These are phyloP conservation scores for Protobothrops mucrosquamatus DNA, from an alignment of 2,113 vertebrate genomes.

Conservation along the genomic window DNA sequence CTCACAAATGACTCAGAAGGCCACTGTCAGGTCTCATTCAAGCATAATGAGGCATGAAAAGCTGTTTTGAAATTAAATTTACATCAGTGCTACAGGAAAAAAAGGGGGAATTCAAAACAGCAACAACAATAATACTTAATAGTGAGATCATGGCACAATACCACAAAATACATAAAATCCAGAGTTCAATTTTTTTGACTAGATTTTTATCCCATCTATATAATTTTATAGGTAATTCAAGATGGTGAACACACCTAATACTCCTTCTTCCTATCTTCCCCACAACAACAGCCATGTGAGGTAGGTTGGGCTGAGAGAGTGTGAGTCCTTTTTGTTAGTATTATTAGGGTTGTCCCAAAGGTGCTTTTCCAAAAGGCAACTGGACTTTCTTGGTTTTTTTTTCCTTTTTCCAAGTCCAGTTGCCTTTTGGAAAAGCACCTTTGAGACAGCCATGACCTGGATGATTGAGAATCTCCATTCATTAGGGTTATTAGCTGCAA, in stretches of 20 bases:
- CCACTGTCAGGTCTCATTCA: constrained; percentile 37
- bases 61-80: constrained; percentile 50
- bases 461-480: neutral
- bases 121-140: constrained; percentile 16
- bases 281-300: neutral
- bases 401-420: neutral
- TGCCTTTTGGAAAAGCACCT: neutral
- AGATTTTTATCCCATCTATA: neutral
- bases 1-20: constrained; percentile 40
- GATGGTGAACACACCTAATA: neutral
- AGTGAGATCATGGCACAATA: constrained; percentile 31
- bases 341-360: neutral
- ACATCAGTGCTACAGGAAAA: neutral
- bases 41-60: constrained; percentile 58
- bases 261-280: neutral
- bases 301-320: neutral
- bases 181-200: neutral
- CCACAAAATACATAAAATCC: constrained; percentile 13
- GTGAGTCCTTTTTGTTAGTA: neutral
- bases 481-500: constrained; percentile 15
- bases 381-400: neutral
- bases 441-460: neutral
- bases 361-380: neutral
- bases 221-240: neutral
- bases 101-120: constrained; percentile 25